Evolutionary conservation across 1,140 invertebrate genomes (phyloP).

Genomic region (Caerostris darwini): DNA sequence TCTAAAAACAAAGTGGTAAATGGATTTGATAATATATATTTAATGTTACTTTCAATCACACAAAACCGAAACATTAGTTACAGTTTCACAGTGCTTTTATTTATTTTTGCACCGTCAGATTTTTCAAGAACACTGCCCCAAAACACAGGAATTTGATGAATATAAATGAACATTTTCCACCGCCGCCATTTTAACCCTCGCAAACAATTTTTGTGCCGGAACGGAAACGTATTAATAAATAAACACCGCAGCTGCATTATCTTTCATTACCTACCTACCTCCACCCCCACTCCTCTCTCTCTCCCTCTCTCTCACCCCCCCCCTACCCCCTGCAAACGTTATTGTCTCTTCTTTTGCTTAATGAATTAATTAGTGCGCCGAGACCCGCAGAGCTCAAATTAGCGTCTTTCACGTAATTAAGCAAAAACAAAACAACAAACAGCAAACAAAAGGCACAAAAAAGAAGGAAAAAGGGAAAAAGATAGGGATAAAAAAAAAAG

Average conservation of each 20-base stretch:
- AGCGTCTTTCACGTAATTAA: conserved; percentile 76
- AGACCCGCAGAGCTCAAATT: conserved; percentile 64
- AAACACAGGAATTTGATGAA: conserved; percentile 18
- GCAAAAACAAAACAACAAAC: conserved; percentile 47
- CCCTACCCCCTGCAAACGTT: background rate
- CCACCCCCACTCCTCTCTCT: background rate
- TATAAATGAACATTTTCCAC: background rate
- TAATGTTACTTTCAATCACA: too few species aligned
- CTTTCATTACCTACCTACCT: conserved; percentile 13
- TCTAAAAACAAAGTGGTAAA: too few species aligned
- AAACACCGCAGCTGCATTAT: conserved; percentile 24
- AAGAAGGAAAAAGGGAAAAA: background rate
- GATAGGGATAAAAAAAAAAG: background rate
- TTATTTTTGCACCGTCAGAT: background rate
- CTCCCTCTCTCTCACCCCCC: background rate
- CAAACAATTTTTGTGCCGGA: background rate
- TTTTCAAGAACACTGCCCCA: background rate
- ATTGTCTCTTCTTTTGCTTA: conserved; percentile 57
- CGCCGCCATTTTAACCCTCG: background rate
- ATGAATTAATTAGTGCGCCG: conserved; percentile 72
- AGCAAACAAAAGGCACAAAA: conserved; percentile 19
- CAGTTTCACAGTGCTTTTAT: too few species aligned
- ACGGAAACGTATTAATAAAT: conserved; percentile 34
- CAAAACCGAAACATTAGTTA: too few species aligned
- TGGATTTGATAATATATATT: too few species aligned